Evolutionary conservation across 2,797 vertebrate species (phyloP).

Genomic region (Propithecus deckenii): DNA sequence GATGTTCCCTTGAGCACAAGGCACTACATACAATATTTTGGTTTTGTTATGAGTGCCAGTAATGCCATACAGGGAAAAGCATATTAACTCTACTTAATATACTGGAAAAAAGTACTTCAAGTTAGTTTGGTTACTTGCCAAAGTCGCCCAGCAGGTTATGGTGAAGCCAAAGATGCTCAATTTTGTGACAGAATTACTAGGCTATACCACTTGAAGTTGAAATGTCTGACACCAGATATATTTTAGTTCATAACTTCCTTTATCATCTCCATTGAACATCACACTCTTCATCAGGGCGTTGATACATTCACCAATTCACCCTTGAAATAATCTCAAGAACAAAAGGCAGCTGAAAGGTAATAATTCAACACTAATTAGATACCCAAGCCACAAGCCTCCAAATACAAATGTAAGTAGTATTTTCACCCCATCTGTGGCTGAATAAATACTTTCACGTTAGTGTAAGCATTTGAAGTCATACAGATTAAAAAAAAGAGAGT

Average conservation of each 20-base stretch:
- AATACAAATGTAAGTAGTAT: background rate
- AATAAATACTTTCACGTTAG: background rate
- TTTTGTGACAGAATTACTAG: slow-evolving; percentile 22
- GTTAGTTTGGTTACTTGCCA: background rate
- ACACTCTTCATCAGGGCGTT: background rate
- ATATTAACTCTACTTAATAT: background rate
- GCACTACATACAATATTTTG: background rate
- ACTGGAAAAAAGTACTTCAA: background rate
- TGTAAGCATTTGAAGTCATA: slow-evolving; percentile 12
- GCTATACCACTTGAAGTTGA: background rate
- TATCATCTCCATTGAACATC: background rate
- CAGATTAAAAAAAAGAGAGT: background rate
- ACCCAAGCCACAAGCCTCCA: background rate
- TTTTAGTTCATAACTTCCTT: background rate
- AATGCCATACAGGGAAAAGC: background rate
- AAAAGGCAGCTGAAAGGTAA: background rate
- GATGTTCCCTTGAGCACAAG: background rate
- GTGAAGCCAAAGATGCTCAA: background rate
- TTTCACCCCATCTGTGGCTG: background rate
- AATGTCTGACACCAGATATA: background rate
- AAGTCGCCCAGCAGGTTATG: background rate
- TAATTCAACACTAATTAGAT: slow-evolving; percentile 36
- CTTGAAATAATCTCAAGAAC: background rate
- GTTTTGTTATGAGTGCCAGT: background rate
- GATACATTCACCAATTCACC: background rate